Conservation (phyloP, 2,113 vertebrate species). For the Malurus elegans region DNA sequence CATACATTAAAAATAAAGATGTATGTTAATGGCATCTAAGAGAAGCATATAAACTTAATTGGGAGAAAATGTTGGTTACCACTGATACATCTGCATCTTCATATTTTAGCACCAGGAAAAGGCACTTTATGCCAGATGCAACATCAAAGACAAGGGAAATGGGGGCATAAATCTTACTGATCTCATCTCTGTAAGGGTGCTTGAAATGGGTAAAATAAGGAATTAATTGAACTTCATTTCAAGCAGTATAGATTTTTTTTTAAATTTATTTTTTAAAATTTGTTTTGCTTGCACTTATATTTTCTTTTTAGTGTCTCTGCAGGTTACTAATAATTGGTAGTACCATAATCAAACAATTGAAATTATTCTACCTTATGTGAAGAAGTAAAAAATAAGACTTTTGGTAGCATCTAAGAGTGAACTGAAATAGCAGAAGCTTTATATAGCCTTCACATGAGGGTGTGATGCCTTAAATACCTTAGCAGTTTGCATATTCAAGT, state of each 20-base stretch:
- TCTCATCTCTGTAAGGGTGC: conserved; percentile 54
- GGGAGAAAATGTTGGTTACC: conserved; percentile 46
- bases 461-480: neutral
- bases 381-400: neutral
- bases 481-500: neutral
- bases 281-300: conserved; percentile 9
- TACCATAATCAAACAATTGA: neutral
- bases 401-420: neutral
- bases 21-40: conserved; percentile 44
- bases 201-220: conserved; percentile 59
- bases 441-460: neutral
- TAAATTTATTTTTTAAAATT: neutral
- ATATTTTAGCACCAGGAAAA: conserved; percentile 60
- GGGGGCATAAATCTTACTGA: conserved; percentile 63
- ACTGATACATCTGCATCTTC: conserved; percentile 62
- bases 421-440: neutral
- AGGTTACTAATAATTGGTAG: neutral
- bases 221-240: conserved; percentile 53
- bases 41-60: conserved; percentile 56
- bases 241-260: neutral
- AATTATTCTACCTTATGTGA: neutral
- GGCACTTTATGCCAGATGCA: conserved; percentile 49
- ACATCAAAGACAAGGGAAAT: conserved; percentile 65
- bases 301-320: neutral
- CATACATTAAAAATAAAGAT: conserved; percentile 53